Conservation (phyloP, 2,113 vertebrate genomes). For the Numida meleagris region DNA sequence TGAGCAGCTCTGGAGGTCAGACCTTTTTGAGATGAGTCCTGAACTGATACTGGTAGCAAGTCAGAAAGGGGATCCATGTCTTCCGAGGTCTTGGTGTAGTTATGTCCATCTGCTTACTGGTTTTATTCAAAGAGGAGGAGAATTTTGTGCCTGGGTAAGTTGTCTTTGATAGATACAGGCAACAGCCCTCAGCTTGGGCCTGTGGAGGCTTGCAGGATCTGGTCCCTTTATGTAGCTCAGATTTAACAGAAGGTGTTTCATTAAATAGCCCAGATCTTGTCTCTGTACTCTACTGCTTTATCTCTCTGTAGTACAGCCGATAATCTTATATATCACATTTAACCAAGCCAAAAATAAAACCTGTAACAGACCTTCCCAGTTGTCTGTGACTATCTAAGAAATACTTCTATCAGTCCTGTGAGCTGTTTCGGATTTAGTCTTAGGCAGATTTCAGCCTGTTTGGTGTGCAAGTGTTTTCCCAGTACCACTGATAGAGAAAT, state of each 20-base stretch:
- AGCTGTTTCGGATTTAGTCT: neutral
- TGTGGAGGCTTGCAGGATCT: neutral
- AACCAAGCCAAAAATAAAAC: conserved; percentile 58
- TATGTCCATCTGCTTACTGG: neutral
- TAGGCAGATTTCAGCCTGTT: neutral
- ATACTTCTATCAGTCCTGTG: neutral
- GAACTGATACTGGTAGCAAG: neutral
- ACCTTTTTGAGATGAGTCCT: neutral
- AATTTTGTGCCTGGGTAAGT: neutral
- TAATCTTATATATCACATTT: neutral
- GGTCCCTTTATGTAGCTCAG: neutral
- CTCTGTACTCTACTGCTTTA: conserved; percentile 3
- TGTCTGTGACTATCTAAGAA: conserved; percentile 14
- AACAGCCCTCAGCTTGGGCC: neutral
- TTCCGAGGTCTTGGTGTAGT: neutral
- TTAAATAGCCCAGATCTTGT: conserved; percentile 42
- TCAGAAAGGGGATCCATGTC: neutral
- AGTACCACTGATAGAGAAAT: neutral
- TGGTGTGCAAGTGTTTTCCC: neutral
- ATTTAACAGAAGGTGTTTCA: conserved; percentile 66
- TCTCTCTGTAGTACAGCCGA: conserved; percentile 30
- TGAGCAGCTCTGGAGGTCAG: neutral
- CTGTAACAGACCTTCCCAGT: conserved; percentile 37
- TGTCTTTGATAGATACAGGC: neutral
- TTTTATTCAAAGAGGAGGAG: neutral